Evolutionary conservation across 2,797 vertebrate genomes (phyloP), one percentile per base, ranked within the genome.

Genomic region (Sebastes goodei): DNA sequence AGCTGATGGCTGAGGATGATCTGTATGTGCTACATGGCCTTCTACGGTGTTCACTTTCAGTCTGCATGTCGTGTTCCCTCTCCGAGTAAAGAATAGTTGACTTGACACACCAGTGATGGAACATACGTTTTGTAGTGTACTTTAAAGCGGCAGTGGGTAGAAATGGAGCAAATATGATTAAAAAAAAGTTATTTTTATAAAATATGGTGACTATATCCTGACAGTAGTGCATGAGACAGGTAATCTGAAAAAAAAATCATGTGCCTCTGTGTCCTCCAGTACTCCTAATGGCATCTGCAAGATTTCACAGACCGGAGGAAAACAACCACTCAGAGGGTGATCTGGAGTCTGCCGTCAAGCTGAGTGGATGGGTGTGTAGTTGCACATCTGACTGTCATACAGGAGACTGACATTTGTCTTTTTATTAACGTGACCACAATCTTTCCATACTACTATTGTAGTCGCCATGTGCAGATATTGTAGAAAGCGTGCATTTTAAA

Each of bases 1-100:
- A 71, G 66, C 57, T 70, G 82, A 78, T 78, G 78, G 76, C 80
- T 55, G 78, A 20, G 38, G 61, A 53, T 42, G 83, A 49, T 64
- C 69, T 65, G 63, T 53, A 42, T 49, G 62, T 76, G 71, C 30
- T 35, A 14, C 60, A 32, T 10, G 20, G 42, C 21, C 25, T 32
- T 71, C 61, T n/a, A 6, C 53, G 55, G 71, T 77, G 80, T 65
- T 88, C 56, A 57, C 76, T 64, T 66, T 76, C 65, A 33, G 62
- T 33, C 63, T 61, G 70, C 76, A 10, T 61, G 46, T 70, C 30
- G 8, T 17, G 60, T 49, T 67, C 21, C 57, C 25, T 53, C 73
- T 53, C 11, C 21, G 56, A 38, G 60, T n/a, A 52, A 66, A 53
- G 14, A n/a, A 53, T 2, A 35, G 46, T 30, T 66, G 25, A 69